These are phyloP conservation scores for Chrysopa pallens DNA, from an alignment of 1,140 invertebrate species.

Conservation along the genomic window DNA sequence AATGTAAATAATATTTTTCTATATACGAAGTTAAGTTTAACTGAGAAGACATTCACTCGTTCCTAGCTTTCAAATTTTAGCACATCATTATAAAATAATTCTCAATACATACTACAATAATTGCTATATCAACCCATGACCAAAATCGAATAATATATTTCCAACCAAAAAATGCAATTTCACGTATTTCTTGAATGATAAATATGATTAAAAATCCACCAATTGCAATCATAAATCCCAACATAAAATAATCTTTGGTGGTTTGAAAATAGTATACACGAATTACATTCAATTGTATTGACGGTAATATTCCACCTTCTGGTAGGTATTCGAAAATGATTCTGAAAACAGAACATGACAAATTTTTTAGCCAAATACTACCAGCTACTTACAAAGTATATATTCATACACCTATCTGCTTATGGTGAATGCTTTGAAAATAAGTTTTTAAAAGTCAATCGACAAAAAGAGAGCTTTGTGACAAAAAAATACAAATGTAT, in stretches of 20 bases:
- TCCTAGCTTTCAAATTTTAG: too few relatives aligned
- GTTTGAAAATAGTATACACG: constrained; percentile 40
- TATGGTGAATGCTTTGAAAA: too few relatives aligned
- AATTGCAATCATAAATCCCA: constrained; percentile 40
- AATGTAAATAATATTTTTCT: too few relatives aligned
- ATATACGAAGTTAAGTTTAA: too few relatives aligned
- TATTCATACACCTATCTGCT: too few relatives aligned
- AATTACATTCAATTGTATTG: constrained; percentile 33
- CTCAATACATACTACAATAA: constrained; percentile 27
- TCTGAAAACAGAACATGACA: too few relatives aligned
- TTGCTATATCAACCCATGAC: constrained; percentile 44
- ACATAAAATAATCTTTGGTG: constrained; percentile 31
- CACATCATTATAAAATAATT: constrained; percentile 39
- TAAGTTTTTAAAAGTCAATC: too few relatives aligned
- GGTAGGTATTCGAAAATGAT: constrained; percentile 49
- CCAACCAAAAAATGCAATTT: constrained; percentile 35
- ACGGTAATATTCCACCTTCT: constrained; percentile 47
- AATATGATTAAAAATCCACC: constrained; percentile 45
- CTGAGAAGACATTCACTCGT: too few relatives aligned
- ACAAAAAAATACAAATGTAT: too few relatives aligned
- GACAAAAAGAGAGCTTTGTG: too few relatives aligned
- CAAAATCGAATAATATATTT: constrained; percentile 41
- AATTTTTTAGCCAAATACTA: too few relatives aligned
- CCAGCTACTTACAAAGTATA: too few relatives aligned
- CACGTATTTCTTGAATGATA: constrained; percentile 42